Evolutionary conservation across 1,140 invertebrate genomes (phyloP), one percentile per base, ranked within the genome.

Genomic region (Pissodes strobi): DNA sequence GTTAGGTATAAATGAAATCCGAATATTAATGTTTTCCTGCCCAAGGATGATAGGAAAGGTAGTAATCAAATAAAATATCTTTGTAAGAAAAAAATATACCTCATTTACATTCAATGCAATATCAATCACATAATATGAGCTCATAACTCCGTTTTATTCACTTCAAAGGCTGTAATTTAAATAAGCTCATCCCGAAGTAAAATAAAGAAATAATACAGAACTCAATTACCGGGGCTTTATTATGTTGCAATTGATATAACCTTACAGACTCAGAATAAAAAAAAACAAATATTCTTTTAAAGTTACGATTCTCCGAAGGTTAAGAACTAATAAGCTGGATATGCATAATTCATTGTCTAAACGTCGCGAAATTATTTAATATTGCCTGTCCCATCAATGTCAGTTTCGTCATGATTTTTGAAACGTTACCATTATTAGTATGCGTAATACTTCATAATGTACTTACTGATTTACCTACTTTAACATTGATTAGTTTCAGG

Each of bases 101-200:
- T 9, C 45, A 46, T 46, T 46, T 46, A 18, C 45, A 46, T 46
- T 46, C 45, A 46, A 46, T 46, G 45, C 21, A 22, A 46, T 46
- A 46, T 46, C 18, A 18, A 27, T 27, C 25, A 27, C 25, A 27
- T 27, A 27, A 27, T 5, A 46, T 46, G 21, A 46, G 45, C 45
- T 21, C 13, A 46, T 46, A 19, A 46, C 21, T 8, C 10, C 17
- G 9, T 5, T n/a, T 27, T 25, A 27, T 25, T 13, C 0, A 48
- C 10, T 9, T 13, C 17, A 22, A 48, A 22, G 21, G 18, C 45
- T 23, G 17, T 18, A 22, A 51, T 51, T 51, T 30, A 12, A 51
- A 51, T 51, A 46, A 18, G 45, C 45, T 46, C 45, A 46, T 46
- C 45, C 18, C 25, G 23, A n/a, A 21, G 17, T n/a, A 48, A 22